Evolutionary conservation across 2,797 vertebrate genomes (phyloP).

Genomic region (Tarsius wallacei): DNA sequence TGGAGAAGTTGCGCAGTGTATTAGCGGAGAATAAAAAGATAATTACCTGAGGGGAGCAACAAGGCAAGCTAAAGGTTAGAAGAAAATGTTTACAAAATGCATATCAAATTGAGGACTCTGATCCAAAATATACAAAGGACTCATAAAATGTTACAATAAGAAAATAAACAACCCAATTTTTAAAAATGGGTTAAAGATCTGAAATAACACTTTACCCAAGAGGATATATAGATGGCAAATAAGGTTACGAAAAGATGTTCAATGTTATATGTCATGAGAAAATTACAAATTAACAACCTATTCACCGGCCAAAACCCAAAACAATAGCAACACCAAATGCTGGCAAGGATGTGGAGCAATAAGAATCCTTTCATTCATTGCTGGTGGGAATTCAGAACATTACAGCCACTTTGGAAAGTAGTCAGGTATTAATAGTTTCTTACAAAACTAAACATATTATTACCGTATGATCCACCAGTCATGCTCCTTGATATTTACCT

Average conservation of each 20-base stretch:
- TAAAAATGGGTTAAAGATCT: neutral
- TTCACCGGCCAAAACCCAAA: neutral
- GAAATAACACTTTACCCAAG: neutral
- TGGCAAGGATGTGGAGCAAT: neutral
- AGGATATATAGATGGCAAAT: neutral
- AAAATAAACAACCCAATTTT: neutral
- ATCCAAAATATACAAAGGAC: neutral
- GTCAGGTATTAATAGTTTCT: neutral
- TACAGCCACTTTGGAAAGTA: neutral
- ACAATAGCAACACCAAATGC: neutral
- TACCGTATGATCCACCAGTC: neutral
- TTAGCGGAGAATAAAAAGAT: conserved; percentile 12
- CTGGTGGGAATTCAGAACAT: neutral
- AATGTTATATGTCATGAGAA: neutral
- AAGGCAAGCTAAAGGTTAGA: neutral
- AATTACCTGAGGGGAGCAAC: neutral
- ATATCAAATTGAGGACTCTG: neutral
- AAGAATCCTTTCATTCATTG: neutral
- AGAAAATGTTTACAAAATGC: neutral
- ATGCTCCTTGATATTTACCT: neutral
- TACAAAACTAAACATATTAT: neutral
- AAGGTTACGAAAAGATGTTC: neutral
- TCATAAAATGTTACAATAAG: neutral
- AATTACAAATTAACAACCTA: neutral
- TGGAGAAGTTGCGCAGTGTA: neutral